These are phyloP conservation scores for Ammospiza nelsoni DNA, from an alignment of 2,113 vertebrate species.

Conservation along the genomic window DNA sequence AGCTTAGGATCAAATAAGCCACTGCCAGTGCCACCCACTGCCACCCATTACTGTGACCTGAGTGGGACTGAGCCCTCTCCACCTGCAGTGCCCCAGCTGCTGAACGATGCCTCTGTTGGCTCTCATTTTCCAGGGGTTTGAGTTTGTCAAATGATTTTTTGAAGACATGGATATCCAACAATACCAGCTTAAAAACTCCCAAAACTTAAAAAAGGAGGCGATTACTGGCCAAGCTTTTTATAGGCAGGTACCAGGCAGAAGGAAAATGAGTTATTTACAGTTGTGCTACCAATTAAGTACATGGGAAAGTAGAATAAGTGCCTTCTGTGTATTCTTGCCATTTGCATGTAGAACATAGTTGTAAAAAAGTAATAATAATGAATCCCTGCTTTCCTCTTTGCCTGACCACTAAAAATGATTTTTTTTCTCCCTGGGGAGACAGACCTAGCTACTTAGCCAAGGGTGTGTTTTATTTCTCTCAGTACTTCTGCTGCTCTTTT, in stretches of 20 bases:
- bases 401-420: constrained; percentile 40
- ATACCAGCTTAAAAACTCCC: neutral
- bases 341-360: neutral
- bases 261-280: neutral
- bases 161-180: neutral
- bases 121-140: neutral
- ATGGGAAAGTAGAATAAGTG: neutral
- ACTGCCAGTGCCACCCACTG: neutral
- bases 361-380: constrained; percentile 23
- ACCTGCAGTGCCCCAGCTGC: constrained; percentile 21
- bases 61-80: neutral
- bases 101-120: neutral
- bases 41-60: constrained; percentile 17
- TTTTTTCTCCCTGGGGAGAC: neutral
- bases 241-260: neutral
- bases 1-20: constrained; percentile 57
- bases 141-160: neutral
- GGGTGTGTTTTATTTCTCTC: constrained; percentile 52
- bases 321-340: neutral
- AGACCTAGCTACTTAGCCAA: constrained; percentile 14
- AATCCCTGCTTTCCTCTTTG: constrained; percentile 38
- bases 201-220: neutral
- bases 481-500: constrained; percentile 25
- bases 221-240: neutral
- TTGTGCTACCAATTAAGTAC: neutral